Percentiles rank a stretch among this genome's conserved stretches.
Conservation (phyloP, 2,888 invertebrate genomes). For the Hedya salicella region DNA sequence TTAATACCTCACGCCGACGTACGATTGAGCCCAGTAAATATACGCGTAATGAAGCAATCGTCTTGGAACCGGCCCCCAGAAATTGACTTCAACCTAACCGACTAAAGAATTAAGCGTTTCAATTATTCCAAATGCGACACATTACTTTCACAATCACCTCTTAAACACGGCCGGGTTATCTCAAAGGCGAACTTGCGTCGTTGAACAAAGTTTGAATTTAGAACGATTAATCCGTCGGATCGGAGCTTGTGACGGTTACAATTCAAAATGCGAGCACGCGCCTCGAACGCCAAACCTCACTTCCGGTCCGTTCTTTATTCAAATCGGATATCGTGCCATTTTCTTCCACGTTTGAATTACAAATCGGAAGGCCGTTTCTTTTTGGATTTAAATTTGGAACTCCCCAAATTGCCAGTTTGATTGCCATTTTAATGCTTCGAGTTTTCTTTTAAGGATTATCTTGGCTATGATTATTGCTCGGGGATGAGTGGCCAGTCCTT, state of each 20-base stretch:
- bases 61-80: constrained; percentile 42
- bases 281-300: constrained; percentile 45
- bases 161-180: background rate
- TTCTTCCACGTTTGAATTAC: constrained; percentile 81
- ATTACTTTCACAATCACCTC: background rate
- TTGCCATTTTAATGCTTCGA: constrained; percentile 78
- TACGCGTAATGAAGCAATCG: constrained; percentile 39
- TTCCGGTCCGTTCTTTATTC: constrained; percentile 65
- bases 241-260: constrained; percentile 24
- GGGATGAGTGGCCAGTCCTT: constrained; percentile 50
- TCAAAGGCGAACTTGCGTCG: background rate
- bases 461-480: constrained; percentile 53
- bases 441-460: constrained; percentile 68
- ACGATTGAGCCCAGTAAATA: constrained; percentile 41
- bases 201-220: background rate
- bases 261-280: constrained; percentile 39
- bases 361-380: constrained; percentile 79
- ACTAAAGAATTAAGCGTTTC: constrained; percentile 53
- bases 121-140: constrained; percentile 49
- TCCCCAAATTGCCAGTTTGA: constrained; percentile 79
- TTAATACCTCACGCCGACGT: constrained; percentile 34
- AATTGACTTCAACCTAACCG: constrained; percentile 49
- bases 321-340: constrained; percentile 75
- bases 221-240: background rate
- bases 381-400: constrained; percentile 73